These are phyloP conservation scores for Phrynosoma blainvillii DNA, from an alignment of 2,113 vertebrate species.

Conservation along the genomic window DNA sequence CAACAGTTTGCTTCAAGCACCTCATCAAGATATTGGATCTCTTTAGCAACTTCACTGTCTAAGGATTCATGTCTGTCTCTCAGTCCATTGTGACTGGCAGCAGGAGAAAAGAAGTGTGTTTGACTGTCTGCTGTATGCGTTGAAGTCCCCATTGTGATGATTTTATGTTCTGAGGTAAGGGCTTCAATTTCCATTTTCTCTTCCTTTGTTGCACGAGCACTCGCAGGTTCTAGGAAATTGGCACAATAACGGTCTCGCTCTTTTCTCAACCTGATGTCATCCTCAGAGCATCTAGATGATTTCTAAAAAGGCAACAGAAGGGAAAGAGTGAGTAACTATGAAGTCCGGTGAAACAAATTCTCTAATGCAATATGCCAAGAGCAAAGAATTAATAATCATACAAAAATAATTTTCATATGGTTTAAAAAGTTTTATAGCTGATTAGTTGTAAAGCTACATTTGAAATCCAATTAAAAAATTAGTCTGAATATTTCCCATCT, in stretches of 20 bases:
- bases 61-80: conserved; percentile 81
- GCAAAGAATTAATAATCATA: conserved; percentile 24
- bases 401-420: conserved; percentile 41
- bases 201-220: conserved; percentile 77
- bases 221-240: conserved; percentile 83
- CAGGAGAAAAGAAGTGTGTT: conserved; percentile 73
- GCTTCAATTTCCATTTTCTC: conserved; percentile 91
- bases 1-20: conserved; percentile 91
- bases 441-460: conserved; percentile 5
- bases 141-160: conserved; percentile 70
- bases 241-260: conserved; percentile 83
- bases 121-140: conserved; percentile 71
- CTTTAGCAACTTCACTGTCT: conserved; percentile 90
- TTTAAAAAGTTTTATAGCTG: not conserved
- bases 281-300: conserved; percentile 81
- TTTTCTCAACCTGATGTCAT: conserved; percentile 84
- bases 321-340: conserved; percentile 43
- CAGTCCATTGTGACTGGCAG: conserved; percentile 78
- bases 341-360: conserved; percentile 16
- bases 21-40: conserved; percentile 94
- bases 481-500: conserved; percentile 1
- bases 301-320: conserved; percentile 80
- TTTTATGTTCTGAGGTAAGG: conserved; percentile 78
- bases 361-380: conserved; percentile 11
- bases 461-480: not conserved